These are phyloP conservation scores for Bembecia ichneumoniformis DNA, from an alignment of 2,888 invertebrate genomes.

Conservation along the genomic window DNA sequence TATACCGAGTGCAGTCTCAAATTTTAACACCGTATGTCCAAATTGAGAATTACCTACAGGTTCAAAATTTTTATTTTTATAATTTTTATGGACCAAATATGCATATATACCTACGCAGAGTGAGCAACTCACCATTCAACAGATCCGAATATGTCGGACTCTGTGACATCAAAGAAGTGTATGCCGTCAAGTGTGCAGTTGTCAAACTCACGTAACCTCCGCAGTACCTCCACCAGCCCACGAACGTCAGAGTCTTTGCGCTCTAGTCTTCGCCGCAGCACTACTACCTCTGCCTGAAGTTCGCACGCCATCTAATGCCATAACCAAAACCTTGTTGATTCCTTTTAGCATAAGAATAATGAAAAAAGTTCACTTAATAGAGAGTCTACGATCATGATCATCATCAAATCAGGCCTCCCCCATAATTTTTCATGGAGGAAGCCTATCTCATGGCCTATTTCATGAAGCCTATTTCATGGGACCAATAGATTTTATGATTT, in stretches of 20 bases:
- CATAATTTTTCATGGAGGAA: no score
- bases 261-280: conserved; percentile 51
- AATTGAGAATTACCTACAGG: neutral
- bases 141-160: conserved; percentile 54
- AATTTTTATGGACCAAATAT: neutral
- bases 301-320: conserved; percentile 39
- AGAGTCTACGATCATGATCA: no score
- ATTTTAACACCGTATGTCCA: neutral
- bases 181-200: conserved; percentile 64
- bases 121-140: conserved; percentile 39
- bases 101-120: neutral
- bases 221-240: conserved; percentile 66
- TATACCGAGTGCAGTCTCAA: no score
- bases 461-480: no score
- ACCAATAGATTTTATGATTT: no score
- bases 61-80: neutral
- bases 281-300: conserved; percentile 37
- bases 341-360: no score
- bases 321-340: no score
- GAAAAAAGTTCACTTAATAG: no score
- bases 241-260: conserved; percentile 66
- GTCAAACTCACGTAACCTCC: conserved; percentile 61
- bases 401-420: no score
- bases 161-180: conserved; percentile 66
- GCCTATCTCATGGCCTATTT: no score